Evolutionary conservation across 1,140 invertebrate species (phyloP).

Genomic region (Elymnias hypermnestra): DNA sequence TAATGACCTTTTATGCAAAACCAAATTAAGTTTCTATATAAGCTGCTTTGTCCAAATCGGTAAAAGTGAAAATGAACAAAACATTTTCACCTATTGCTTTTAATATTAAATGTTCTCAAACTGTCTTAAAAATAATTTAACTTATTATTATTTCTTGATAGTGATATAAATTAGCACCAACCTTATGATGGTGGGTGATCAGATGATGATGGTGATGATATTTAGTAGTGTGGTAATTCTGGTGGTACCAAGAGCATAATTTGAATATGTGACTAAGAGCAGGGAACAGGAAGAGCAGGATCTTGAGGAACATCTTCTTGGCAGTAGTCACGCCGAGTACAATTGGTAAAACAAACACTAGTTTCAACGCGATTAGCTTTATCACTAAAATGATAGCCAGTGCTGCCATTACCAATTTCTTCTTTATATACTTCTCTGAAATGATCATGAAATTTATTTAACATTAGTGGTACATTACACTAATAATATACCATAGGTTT

Average conservation of each 20-base stretch:
- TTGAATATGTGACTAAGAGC: slow-evolving; percentile 89
- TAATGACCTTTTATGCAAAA: too few species aligned
- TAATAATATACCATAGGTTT: too few species aligned
- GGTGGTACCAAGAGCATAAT: slow-evolving; percentile 87
- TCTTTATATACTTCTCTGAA: slow-evolving; percentile 85
- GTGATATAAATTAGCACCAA: slow-evolving; percentile 24
- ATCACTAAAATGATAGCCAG: slow-evolving; percentile 85
- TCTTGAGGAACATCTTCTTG: slow-evolving; percentile 88
- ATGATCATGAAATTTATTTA: slow-evolving; percentile 41
- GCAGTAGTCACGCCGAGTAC: slow-evolving; percentile 86
- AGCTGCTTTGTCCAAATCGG: too few species aligned
- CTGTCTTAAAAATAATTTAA: too few species aligned
- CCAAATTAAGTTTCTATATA: too few species aligned
- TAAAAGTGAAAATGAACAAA: too few species aligned
- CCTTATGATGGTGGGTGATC: slow-evolving; percentile 80
- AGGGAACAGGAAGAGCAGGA: slow-evolving; percentile 87
- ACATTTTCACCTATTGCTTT: too few species aligned
- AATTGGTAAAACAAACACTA: slow-evolving; percentile 85
- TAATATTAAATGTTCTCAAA: too few species aligned
- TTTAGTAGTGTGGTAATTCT: slow-evolving; percentile 81
- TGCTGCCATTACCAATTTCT: slow-evolving; percentile 83
- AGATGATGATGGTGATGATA: slow-evolving; percentile 88
- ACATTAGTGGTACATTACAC: too few species aligned
- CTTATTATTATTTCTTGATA: too few species aligned
- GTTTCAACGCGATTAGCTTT: slow-evolving; percentile 86